Conservation (phyloP, 1,140 invertebrate genomes). For the Solen grandis region DNA sequence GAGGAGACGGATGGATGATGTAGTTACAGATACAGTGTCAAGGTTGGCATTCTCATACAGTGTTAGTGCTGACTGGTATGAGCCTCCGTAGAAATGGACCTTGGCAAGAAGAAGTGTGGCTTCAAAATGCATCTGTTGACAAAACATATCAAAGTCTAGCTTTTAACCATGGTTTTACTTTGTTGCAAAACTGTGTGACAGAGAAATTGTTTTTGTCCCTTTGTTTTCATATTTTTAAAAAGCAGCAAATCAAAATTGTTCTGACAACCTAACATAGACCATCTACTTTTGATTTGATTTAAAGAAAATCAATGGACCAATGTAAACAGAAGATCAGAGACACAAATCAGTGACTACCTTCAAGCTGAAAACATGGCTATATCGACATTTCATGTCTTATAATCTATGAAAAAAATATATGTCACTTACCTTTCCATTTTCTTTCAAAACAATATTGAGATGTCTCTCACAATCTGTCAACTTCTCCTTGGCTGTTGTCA, state of each 20-base stretch:
- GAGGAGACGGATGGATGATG: constrained; percentile 91
- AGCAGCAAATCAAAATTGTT: background rate
- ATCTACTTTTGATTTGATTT: background rate
- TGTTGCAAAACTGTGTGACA: background rate
- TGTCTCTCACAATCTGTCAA: constrained; percentile 44
- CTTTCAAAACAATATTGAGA: constrained; percentile 34
- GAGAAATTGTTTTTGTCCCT: background rate
- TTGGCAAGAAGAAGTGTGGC: constrained; percentile 44
- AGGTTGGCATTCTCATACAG: constrained; percentile 92
- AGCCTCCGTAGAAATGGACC: constrained; percentile 92
- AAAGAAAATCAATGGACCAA: background rate
- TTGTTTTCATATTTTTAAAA: background rate
- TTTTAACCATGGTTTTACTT: background rate
- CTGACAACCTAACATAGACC: background rate
- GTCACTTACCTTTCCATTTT: constrained; percentile 47
- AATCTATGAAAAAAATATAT: background rate
- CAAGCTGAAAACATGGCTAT: background rate
- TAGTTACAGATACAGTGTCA: constrained; percentile 90
- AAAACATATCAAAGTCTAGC: background rate
- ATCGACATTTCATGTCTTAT: background rate
- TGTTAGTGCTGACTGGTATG: constrained; percentile 91
- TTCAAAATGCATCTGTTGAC: constrained; percentile 30
- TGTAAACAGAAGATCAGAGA: background rate
- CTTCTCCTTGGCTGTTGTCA: background rate
- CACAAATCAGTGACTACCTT: background rate